phyloP scores from a whole-genome alignment of 1,140 invertebrate genomes.

The Drosophila novamexicana region DNA sequence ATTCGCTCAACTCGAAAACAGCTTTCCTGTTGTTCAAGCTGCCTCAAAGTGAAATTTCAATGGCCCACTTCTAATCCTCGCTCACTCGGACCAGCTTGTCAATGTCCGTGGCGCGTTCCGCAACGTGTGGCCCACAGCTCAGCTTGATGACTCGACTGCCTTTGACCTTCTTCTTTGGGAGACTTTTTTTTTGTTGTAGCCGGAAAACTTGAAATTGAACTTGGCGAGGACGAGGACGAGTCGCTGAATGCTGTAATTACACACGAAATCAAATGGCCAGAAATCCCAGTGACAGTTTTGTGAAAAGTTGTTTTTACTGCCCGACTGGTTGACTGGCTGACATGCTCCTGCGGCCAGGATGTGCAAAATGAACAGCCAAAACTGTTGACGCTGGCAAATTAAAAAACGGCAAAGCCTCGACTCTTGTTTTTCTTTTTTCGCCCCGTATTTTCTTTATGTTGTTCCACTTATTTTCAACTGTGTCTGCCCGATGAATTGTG shows the following conservation, averaged over 20 bases:
- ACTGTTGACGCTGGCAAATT: constrained; percentile 52
- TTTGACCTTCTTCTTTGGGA: constrained; percentile 55
- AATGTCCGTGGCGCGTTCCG: constrained; percentile 16
- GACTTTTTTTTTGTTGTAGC: constrained; percentile 16
- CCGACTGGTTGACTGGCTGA: constrained; percentile 22
- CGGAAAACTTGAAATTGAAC: constrained; percentile 71
- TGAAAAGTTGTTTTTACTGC: constrained; percentile 63
- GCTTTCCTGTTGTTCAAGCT: background rate
- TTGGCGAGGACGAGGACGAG: constrained; percentile 14
- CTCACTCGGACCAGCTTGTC: constrained; percentile 22
- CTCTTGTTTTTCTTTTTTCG: constrained; percentile 12
- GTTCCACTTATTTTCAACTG: background rate
- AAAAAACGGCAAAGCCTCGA: constrained; percentile 17
- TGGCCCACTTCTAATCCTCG: background rate
- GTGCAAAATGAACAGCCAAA: constrained; percentile 33
- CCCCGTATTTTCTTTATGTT: constrained; percentile 5
- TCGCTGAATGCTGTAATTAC: constrained; percentile 64
- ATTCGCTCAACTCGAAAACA: background rate
- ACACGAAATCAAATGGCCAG: constrained; percentile 73
- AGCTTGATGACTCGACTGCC: constrained; percentile 53
- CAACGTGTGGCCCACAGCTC: constrained; percentile 3
- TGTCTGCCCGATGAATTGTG: constrained; percentile 8
- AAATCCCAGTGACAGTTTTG: constrained; percentile 71
- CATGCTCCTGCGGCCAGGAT: constrained; percentile 33
- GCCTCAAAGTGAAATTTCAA: constrained; percentile 21